Conservation (phyloP, 2,888 invertebrate genomes). For the Lasioglossum figueresi region DNA sequence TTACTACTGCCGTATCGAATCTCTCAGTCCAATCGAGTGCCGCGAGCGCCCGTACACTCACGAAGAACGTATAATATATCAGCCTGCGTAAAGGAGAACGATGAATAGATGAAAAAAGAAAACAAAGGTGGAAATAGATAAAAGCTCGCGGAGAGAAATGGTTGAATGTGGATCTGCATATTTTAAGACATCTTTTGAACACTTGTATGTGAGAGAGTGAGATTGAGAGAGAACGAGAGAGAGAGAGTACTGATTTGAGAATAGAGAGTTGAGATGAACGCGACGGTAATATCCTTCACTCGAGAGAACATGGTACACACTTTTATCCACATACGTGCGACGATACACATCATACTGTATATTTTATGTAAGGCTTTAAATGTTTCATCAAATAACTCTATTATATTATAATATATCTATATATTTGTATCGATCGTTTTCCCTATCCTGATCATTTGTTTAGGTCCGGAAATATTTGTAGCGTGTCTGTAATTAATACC, state of each 20-base stretch:
- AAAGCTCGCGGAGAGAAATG: conserved; percentile 48
- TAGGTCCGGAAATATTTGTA: conserved; percentile 50
- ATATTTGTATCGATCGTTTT: conserved; percentile 81
- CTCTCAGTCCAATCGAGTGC: conserved; percentile 65
- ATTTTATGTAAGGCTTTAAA: conserved; percentile 83
- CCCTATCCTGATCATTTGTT: conserved; percentile 60
- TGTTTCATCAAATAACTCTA: conserved; percentile 83
- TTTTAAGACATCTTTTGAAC: conserved; percentile 72
- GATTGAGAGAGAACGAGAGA: not conserved
- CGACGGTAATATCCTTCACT: conserved; percentile 46
- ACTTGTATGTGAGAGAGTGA: conserved; percentile 23
- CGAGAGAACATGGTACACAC: conserved; percentile 51
- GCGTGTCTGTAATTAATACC: conserved; percentile 45
- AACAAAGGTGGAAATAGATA: conserved; percentile 29
- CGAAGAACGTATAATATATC: conserved; percentile 47
- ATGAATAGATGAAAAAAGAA: conserved; percentile 20
- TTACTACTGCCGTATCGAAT: conserved; percentile 70
- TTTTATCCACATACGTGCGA: conserved; percentile 58
- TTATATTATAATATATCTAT: conserved; percentile 81
- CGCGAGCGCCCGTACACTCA: conserved; percentile 34
- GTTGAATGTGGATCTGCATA: conserved; percentile 63
- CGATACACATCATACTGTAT: conserved; percentile 77
- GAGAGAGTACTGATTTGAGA: conserved; percentile 22
- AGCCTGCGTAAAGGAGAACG: conserved; percentile 22
- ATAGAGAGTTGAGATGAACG: conserved; percentile 33